Evolutionary conservation across 2,113 vertebrate species (phyloP).

Genomic region (Oreotrochilus melanogaster): DNA sequence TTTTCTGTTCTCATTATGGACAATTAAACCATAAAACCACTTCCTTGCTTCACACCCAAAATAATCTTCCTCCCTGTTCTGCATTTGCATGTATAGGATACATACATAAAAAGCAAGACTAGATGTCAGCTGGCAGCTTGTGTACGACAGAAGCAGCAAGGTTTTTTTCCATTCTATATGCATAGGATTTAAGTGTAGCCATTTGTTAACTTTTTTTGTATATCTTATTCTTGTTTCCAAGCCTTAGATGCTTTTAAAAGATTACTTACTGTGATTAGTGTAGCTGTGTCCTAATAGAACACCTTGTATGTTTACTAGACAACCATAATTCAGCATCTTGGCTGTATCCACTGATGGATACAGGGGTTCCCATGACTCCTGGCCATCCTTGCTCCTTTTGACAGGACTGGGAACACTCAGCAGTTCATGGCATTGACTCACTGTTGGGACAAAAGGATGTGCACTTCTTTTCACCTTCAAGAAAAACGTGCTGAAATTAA

Average conservation of each 20-base stretch:
- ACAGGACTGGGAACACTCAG: conserved; percentile 44
- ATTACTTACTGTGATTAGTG: background rate
- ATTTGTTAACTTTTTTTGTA: conserved; percentile 23
- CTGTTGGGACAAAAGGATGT: conserved; percentile 43
- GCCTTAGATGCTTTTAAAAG: background rate
- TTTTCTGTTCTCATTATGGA: conserved; percentile 39
- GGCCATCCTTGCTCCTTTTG: conserved; percentile 28
- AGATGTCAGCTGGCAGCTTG: background rate
- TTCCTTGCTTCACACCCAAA: conserved; percentile 32
- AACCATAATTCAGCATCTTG: conserved; percentile 26
- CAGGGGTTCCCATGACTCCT: conserved; percentile 14
- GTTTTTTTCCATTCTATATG: conserved; percentile 1
- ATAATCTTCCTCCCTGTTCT: background rate
- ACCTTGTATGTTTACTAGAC: conserved; percentile 20
- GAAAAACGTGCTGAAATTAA: conserved; percentile 44
- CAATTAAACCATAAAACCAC: conserved; percentile 63
- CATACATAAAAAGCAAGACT: background rate
- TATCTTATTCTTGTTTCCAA: background rate
- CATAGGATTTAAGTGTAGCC: background rate
- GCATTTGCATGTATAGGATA: background rate
- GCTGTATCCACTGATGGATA: background rate
- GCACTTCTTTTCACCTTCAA: conserved; percentile 50
- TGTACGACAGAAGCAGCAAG: background rate
- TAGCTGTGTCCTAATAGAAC: background rate
- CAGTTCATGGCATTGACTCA: background rate